These are phyloP conservation scores for Damaliscus lunatus DNA, from an alignment of 2,113 vertebrate species.

Conservation along the genomic window DNA sequence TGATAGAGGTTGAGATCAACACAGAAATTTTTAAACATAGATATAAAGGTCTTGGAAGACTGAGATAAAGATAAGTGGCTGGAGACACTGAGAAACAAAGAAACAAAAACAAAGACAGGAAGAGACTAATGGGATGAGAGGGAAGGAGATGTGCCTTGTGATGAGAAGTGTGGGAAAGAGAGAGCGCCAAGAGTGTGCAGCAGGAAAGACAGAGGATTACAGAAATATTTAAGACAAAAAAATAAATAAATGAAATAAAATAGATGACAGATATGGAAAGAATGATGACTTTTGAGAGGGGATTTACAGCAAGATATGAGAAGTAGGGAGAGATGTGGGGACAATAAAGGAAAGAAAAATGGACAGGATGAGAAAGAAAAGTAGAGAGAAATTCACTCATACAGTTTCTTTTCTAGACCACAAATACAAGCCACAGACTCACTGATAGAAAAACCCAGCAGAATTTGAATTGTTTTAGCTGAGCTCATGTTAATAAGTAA, in stretches of 20 bases:
- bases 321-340: background rate
- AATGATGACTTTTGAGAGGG: background rate
- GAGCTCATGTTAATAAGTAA: background rate
- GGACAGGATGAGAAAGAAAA: background rate
- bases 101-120: background rate
- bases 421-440: background rate
- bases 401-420: background rate
- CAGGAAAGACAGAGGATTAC: background rate
- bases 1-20: background rate
- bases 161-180: background rate
- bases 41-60: background rate
- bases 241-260: background rate
- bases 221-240: background rate
- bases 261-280: background rate
- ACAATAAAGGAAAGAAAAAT: background rate
- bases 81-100: background rate
- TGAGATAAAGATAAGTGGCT: background rate
- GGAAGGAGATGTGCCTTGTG: background rate
- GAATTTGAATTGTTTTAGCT: background rate
- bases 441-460: background rate
- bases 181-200: background rate
- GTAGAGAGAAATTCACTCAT: background rate
- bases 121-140: background rate
- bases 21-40: background rate
- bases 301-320: background rate